phyloP scores from a whole-genome alignment of 2,113 vertebrate species.

The Strigops habroptila region DNA sequence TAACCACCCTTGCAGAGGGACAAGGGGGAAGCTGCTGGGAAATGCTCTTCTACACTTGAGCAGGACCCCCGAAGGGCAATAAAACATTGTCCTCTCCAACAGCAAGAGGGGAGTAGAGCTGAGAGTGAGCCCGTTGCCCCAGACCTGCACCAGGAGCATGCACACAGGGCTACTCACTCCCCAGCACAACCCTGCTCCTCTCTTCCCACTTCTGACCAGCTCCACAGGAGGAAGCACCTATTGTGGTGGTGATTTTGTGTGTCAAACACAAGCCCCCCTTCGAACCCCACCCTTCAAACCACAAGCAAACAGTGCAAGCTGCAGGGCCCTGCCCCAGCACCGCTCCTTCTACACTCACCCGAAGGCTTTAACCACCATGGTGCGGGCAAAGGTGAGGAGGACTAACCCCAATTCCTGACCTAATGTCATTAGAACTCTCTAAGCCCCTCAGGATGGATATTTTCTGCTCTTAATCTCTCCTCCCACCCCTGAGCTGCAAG shows the following conservation, averaged over 20 bases:
- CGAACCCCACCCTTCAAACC: neutral
- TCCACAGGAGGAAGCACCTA: neutral
- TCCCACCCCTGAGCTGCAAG: neutral
- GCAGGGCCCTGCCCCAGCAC: rapidly evolving
- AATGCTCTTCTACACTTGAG: rapidly evolving
- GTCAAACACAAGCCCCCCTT: neutral
- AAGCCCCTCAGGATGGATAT: constrained; percentile 34
- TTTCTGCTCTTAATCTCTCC: constrained; percentile 40
- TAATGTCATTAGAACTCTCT: constrained; percentile 28
- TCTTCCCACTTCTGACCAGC: neutral
- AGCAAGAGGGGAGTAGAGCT: neutral
- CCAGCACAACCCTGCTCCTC: neutral
- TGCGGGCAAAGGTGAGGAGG: neutral
- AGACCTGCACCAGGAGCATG: neutral
- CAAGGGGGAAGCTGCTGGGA: neutral
- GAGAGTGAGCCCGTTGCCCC: rapidly evolving
- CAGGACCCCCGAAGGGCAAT: neutral
- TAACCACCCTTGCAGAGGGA: neutral
- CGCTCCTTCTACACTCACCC: rapidly evolving
- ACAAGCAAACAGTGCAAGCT: rapidly evolving
- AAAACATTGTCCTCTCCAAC: rapidly evolving
- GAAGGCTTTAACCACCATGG: neutral
- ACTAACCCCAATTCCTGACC: constrained; percentile 28
- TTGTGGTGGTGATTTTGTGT: neutral
- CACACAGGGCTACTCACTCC: rapidly evolving